Conservation (phyloP, 2,888 invertebrate species). For the Hirudinaria manillensis region DNA sequence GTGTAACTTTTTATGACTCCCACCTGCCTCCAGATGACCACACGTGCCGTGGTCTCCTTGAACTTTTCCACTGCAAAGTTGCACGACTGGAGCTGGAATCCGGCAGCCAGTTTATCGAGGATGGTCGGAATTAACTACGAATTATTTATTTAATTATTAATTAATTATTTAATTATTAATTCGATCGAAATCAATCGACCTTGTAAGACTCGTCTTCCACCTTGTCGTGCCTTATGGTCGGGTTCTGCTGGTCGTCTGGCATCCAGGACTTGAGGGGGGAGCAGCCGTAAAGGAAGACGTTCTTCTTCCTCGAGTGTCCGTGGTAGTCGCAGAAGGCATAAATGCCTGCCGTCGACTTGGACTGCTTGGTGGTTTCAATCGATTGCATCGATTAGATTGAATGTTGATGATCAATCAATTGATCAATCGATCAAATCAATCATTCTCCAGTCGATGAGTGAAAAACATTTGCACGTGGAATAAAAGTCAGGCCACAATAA, state of each 20-base stretch:
- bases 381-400: background rate
- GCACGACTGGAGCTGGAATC: slow-evolving; percentile 69
- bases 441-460: too few relatives aligned
- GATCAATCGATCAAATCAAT: background rate
- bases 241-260: slow-evolving; percentile 48
- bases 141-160: background rate
- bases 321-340: slow-evolving; percentile 53
- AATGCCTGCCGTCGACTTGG: background rate
- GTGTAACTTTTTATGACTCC: slow-evolving; percentile 72
- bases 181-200: slow-evolving; percentile 13
- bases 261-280: slow-evolving; percentile 56
- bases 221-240: slow-evolving; percentile 41
- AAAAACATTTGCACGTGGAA: too few relatives aligned
- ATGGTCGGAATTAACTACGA: slow-evolving; percentile 67
- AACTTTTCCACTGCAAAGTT: slow-evolving; percentile 71
- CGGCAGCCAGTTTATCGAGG: slow-evolving; percentile 66
- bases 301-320: slow-evolving; percentile 81
- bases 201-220: slow-evolving; percentile 9
- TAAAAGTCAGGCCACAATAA: too few relatives aligned
- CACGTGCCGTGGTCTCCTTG: slow-evolving; percentile 75
- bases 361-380: background rate
- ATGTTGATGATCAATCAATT: background rate
- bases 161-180: background rate
- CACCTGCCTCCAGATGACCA: slow-evolving; percentile 78
- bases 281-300: slow-evolving; percentile 93